Percentiles rank a stretch among this genome's conserved stretches.
Conservation (phyloP, 2,797 vertebrate genomes). For the Microcaecilia unicolor region DNA sequence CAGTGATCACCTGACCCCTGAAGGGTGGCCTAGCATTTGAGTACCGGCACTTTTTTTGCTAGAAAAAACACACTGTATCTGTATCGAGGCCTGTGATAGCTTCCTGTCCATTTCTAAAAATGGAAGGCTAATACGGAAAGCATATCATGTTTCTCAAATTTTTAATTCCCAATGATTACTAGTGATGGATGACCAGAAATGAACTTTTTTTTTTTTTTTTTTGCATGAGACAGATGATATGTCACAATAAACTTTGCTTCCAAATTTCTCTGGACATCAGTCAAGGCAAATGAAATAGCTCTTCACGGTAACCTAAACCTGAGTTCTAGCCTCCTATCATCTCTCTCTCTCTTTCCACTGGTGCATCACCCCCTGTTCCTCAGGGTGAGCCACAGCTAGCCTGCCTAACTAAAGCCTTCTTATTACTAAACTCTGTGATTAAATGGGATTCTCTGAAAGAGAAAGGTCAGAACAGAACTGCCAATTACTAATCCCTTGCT, state of each 20-base stretch:
- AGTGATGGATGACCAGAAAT: slow-evolving; percentile 3
- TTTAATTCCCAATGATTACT: background rate
- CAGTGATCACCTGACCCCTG: too few relatives aligned
- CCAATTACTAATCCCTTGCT: slow-evolving; percentile 45
- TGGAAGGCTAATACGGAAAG: slow-evolving; percentile 25
- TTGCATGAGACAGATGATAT: slow-evolving; percentile 23
- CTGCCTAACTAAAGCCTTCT: slow-evolving; percentile 31
- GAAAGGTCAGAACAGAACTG: slow-evolving; percentile 42
- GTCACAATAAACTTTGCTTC: slow-evolving; percentile 44
- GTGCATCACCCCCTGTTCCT: background rate
- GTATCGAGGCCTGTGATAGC: too few relatives aligned
- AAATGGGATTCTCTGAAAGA: slow-evolving; percentile 51
- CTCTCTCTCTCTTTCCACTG: slow-evolving; percentile 23
- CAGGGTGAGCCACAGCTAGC: slow-evolving; percentile 18
- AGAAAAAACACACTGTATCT: too few relatives aligned
- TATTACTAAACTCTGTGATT: slow-evolving; percentile 49
- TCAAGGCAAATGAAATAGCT: slow-evolving; percentile 41
- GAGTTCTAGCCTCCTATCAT: slow-evolving; percentile 33
- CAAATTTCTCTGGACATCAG: slow-evolving; percentile 35
- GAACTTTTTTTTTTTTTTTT: too few relatives aligned
- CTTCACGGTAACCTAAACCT: slow-evolving; percentile 38
- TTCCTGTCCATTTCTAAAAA: too few relatives aligned
- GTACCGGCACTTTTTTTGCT: too few relatives aligned
- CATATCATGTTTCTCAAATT: slow-evolving; percentile 15
- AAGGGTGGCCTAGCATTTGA: too few relatives aligned